Conservation (phyloP, 2,888 invertebrate species). For the Atethmia centrago region DNA sequence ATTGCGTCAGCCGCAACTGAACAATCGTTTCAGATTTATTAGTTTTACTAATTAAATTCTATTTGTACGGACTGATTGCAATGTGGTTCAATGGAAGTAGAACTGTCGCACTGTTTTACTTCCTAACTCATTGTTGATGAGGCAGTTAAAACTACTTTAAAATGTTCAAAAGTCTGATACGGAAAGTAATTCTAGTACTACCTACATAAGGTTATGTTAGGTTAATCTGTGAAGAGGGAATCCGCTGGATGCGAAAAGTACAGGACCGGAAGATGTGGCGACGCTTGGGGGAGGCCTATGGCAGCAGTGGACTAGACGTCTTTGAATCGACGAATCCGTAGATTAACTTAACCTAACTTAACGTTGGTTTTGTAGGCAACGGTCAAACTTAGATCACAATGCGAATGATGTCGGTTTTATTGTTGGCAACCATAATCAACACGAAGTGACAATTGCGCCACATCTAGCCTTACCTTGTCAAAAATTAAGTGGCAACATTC, state of each 20-base stretch:
- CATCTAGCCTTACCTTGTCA: conserved; percentile 34
- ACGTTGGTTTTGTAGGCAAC: background rate
- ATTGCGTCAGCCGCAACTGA: conserved; percentile 50
- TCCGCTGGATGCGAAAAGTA: background rate
- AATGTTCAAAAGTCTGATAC: background rate
- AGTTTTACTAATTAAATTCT: conserved; percentile 44
- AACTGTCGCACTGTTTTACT: background rate
- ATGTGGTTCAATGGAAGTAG: conserved; percentile 26
- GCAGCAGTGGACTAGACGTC: background rate
- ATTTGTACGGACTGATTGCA: conserved; percentile 25
- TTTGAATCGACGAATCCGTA: background rate
- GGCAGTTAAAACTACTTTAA: background rate
- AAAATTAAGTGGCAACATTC: too few relatives aligned
- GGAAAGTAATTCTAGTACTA: background rate
- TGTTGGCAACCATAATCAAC: background rate
- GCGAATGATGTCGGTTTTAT: too few relatives aligned
- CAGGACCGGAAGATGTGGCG: too few relatives aligned
- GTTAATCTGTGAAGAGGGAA: background rate
- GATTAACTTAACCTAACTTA: background rate
- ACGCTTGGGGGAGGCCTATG: too few relatives aligned
- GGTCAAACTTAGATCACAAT: background rate
- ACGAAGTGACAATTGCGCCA: background rate
- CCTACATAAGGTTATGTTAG: background rate
- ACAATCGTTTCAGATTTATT: conserved; percentile 41
- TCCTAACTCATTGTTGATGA: conserved; percentile 20